These are phyloP conservation scores for Oreochromis grahami DNA, from an alignment of 2,797 vertebrate genomes.

Conservation along the genomic window DNA sequence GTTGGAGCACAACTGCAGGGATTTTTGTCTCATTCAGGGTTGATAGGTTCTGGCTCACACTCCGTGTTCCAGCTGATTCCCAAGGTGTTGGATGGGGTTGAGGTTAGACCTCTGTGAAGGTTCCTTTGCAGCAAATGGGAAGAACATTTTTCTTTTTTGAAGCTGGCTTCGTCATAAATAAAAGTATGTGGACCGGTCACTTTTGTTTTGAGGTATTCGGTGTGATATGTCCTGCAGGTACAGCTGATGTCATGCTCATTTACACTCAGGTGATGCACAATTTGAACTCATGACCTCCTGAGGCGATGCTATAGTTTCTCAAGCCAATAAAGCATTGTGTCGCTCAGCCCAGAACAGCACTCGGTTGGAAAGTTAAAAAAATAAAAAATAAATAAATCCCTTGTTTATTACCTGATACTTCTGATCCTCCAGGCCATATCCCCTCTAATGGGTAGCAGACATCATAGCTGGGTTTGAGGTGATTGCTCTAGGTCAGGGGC, in stretches of 20 bases:
- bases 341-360: not conserved
- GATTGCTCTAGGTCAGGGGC: constrained; percentile 26
- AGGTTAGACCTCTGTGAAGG: not conserved
- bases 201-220: not conserved
- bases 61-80: not conserved
- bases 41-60: not conserved
- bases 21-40: constrained; percentile 1
- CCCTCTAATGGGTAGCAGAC: constrained; percentile 1
- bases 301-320: not conserved
- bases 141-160: not conserved
- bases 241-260: not conserved
- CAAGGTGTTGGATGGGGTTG: not conserved
- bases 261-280: not conserved
- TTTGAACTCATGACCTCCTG: not conserved
- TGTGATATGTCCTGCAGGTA: not conserved
- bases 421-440: not conserved
- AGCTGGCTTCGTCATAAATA: not conserved
- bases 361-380: not conserved
- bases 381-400: not conserved
- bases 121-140: not conserved
- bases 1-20: not conserved
- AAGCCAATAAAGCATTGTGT: not conserved
- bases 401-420: constrained; percentile 25
- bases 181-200: not conserved
- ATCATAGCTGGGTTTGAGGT: constrained; percentile 4